Percentiles rank a stretch among this genome's conserved stretches.
phyloP scores from a whole-genome alignment of 2,888 invertebrate species.

The Phytoseiulus persimilis region DNA sequence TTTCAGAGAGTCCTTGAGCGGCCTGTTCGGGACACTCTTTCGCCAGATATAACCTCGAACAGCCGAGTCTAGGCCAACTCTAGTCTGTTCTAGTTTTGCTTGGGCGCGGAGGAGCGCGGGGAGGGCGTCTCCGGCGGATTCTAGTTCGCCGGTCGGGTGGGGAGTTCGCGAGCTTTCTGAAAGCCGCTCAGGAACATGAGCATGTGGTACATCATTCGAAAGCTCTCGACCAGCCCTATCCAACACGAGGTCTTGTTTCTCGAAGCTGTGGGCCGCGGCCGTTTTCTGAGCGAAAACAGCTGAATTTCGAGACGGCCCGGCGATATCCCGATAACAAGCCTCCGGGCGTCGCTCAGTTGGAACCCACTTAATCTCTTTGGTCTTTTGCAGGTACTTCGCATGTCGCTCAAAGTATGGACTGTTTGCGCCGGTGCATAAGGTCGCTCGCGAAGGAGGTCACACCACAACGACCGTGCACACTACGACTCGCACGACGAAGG shows the following conservation, averaged over 20 bases:
- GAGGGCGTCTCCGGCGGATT: not conserved
- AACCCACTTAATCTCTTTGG: not conserved
- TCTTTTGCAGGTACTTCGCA: constrained; percentile 41
- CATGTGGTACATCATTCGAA: not conserved
- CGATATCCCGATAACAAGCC: too few relatives aligned
- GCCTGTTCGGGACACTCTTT: not conserved
- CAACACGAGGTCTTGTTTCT: constrained; percentile 48
- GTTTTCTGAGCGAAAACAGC: too few relatives aligned
- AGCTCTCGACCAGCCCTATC: not conserved
- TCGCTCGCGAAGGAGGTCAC: constrained; percentile 36
- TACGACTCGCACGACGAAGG: constrained; percentile 25
- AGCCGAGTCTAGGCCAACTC: constrained; percentile 5
- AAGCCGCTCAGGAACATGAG: not conserved
- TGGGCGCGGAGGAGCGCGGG: not conserved
- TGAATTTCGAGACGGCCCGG: too few relatives aligned
- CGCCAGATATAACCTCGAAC: constrained; percentile 5
- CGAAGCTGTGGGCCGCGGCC: constrained; percentile 51
- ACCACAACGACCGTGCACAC: constrained; percentile 39
- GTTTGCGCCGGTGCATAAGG: constrained; percentile 42
- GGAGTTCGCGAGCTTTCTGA: not conserved
- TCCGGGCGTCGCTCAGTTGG: too few relatives aligned
- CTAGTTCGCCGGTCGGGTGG: not conserved
- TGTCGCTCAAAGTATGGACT: constrained; percentile 41
- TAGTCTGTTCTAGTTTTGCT: constrained; percentile 5
- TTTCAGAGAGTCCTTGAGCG: constrained; percentile 5